These are phyloP conservation scores for Loriculus beryllinus DNA, from an alignment of 2,797 vertebrate genomes.

Conservation along the genomic window DNA sequence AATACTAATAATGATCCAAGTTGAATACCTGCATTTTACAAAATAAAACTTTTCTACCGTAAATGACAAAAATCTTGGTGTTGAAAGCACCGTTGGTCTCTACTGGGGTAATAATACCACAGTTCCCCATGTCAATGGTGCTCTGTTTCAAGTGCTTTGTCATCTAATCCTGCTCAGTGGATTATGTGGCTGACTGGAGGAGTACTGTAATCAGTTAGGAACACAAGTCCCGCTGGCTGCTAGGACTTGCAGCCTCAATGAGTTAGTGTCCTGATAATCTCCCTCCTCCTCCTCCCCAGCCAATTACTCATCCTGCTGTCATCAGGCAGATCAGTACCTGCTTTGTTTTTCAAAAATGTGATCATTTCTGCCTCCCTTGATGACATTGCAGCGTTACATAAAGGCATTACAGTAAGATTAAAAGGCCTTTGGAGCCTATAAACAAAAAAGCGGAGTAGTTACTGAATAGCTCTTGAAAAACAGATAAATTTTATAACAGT, in stretches of 20 bases:
- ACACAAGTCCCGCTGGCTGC: neutral
- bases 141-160: neutral
- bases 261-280: conserved; percentile 38
- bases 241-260: conserved; percentile 6
- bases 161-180: conserved; percentile 15
- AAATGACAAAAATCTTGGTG: neutral
- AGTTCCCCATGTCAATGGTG: neutral
- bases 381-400: conserved; percentile 49
- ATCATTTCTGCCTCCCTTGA: conserved; percentile 24
- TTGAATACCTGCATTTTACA: neutral
- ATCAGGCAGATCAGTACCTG: conserved; percentile 44
- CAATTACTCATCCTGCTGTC: conserved; percentile 43
- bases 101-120: neutral
- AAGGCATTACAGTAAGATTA: conserved; percentile 51
- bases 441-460: conserved; percentile 37
- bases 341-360: conserved; percentile 44
- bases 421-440: conserved; percentile 36
- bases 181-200: conserved; percentile 13
- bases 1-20: neutral
- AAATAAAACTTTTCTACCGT: neutral
- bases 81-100: neutral
- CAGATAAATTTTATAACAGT: conserved; percentile 13
- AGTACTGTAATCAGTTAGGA: neutral
- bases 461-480: conserved; percentile 9
- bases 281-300: conserved; percentile 36